A percentile compares a stretch with the other conserved stretches of the same genome.
These are phyloP conservation scores for Romanogobio albipinnatus DNA, from an alignment of 2,113 vertebrate genomes.

Conservation along the genomic window DNA sequence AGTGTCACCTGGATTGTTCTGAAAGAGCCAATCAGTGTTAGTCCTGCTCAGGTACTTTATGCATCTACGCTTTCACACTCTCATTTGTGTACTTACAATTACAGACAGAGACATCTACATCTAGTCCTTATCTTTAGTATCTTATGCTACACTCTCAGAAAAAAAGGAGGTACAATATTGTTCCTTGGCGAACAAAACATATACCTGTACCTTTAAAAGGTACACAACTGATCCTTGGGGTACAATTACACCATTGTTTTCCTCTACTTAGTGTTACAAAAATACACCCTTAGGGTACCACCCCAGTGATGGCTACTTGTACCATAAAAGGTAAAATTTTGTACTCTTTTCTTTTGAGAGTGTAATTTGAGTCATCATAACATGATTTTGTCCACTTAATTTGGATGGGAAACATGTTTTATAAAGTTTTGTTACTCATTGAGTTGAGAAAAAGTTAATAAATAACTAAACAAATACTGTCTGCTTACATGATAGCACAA, in stretches of 20 bases:
- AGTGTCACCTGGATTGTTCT: conserved; percentile 92
- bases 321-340: too few relatives aligned
- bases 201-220: too few relatives aligned
- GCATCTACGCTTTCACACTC: background rate
- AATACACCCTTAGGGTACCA: too few relatives aligned
- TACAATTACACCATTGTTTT: too few relatives aligned
- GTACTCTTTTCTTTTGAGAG: too few relatives aligned
- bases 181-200: too few relatives aligned
- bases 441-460: background rate
- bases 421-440: background rate
- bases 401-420: background rate
- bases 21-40: conserved; percentile 84
- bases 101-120: background rate
- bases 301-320: too few relatives aligned
- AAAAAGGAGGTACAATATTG: too few relatives aligned
- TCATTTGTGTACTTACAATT: background rate
- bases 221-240: too few relatives aligned
- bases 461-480: background rate
- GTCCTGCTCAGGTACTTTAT: conserved; percentile 81
- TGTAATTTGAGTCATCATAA: background rate
- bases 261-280: too few relatives aligned
- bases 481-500: background rate
- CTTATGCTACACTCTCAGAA: background rate
- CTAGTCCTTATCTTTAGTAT: background rate
- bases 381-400: background rate